Evolutionary conservation across 2,113 vertebrate genomes (phyloP), one percentile per base, ranked within the genome.

Genomic region (human): DNA sequence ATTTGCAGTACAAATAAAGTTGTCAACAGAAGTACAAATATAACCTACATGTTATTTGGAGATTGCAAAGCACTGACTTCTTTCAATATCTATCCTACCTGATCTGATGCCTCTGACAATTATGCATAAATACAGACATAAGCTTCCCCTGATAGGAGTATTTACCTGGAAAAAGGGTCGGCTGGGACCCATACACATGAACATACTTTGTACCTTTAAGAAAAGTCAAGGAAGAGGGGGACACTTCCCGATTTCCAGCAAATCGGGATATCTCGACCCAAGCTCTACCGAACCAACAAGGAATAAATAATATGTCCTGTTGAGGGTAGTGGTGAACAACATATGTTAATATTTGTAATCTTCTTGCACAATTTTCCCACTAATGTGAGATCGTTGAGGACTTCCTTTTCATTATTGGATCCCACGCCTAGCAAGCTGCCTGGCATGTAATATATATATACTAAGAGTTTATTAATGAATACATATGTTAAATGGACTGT

Each of bases 1-100:
- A 86, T 27, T 83, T 87, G n/a, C 25, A 90, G 17, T 95, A 83
- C 38, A 55, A 84, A 93, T 66, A 91, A 95, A 76, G 16, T 32
- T 91, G 50, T 50, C 57, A 85, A 52, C 16, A 81, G 64, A 96
- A 52, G 32, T 50, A 61, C 20, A 40, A 93, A 52, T 45, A 79
- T 4, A 32, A 12, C n/a, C n/a, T 35, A 52, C 66, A 40, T 55
- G 13, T 30, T 48, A 78, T 90, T 82, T 57, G 52, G 18, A 79
- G 32, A 73, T 14, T 43, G 23, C 66, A 64, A 92, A 90, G n/a
- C 40, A 45, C 8, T 93, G n/a, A 81, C 22, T 88, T 94, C 43
- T 64, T 32, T 6, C n/a, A 55, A 4, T 66, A 84, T 64, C 13
- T 55, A 38, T 57, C 11, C 30, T 76, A 55, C 0, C 3, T 50